Evolutionary conservation across 2,888 invertebrate species (phyloP), one percentile per base, ranked within the genome.

Genomic region (Andricus curvator): DNA sequence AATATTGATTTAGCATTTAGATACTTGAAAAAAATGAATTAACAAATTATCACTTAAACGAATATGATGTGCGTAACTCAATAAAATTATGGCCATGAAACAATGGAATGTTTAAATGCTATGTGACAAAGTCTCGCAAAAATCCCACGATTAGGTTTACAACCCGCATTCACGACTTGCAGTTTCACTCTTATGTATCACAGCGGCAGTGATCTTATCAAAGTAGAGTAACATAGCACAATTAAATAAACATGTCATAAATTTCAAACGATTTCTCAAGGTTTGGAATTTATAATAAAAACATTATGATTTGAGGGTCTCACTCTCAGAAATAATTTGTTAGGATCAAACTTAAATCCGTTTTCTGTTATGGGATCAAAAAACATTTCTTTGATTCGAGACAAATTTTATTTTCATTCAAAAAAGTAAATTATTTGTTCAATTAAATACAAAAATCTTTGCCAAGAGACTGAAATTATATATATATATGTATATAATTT

Each of bases 101-200:
- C 56, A 74, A 74, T 33, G 56, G 56, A 56, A 56, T 22, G 9
- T 56, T 33, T 33, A 33, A 33, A 74, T 48, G 29, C 44, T 70
- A 6, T 51, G 48, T 70, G 70, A 70, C 48, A 25, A 48, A 51
- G 48, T 70, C 29, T 70, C 13, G 29, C 41, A 51, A 48, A 70
- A 70, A 70, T 51, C 70, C 48, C 70, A 70, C 70, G 44, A 70
- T 51, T 70, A 29, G 25, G 25, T 48, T 70, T 29, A 65, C 33
- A 29, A 65, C 65, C 29, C 2, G 65, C 33, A 65, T 44, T 70
- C 33, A 33, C 65, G 33, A 65, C 65, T 65, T 33, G 65, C 65
- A 65, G 65, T 65, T 65, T 65, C 51, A 51, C 51, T 51, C 51
- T 70, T 29, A 51, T 29, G 25, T 68, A 29, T 68, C 44, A 68